Evolutionary conservation across 2,888 invertebrate genomes (phyloP), one percentile per base, ranked within the genome.

Genomic region (Pristionchus japonicus): DNA sequence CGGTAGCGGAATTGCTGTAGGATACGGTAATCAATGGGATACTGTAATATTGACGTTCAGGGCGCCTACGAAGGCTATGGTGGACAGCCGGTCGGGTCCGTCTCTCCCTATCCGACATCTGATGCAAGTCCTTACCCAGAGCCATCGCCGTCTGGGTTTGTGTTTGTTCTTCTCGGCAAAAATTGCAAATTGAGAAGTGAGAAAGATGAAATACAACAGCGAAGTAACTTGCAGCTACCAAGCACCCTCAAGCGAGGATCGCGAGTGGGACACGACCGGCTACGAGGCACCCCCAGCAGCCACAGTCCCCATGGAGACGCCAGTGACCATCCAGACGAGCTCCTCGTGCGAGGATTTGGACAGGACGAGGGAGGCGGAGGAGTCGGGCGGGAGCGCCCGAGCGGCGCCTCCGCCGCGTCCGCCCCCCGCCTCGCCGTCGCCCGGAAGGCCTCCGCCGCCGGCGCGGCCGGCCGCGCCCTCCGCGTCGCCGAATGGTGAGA

Each of bases 51-150:
- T n/a, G n/a, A n/a, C n/a, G n/a, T n/a, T n/a, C 77, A 87, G 77
- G 87, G 87, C 17, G 87, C 87, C 0, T 87, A 87, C 57, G 77
- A 87, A 37, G 87, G 87, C 20, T 87, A 87, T 77, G 87, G 87
- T 3, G 87, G 87, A 1, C 77, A 87, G 17, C 87, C 87, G 0
- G 86, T 86, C 15, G 86, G 86, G 1, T 23, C 64, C 20, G 64
- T 40, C 17, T 61, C 84, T 2, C 40, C 40, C 0, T 84, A 84
- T 40, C 61, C 84, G 3, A 23, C 67, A 52, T 86, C 86, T n/a
- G 86, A 86, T 86, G 47, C 86, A 20, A 86, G 86, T n/a, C 86
- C 86, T 1, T 67, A 86, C n/a, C 86, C 86, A 2, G 67, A 86
- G 20, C 27, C 86, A 3, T 86, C 86, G 3, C 37, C 86, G 40